Evolutionary conservation across 2,888 invertebrate genomes (phyloP), one percentile per base, ranked within the genome.

Genomic region (Cyaniris semiargus): DNA sequence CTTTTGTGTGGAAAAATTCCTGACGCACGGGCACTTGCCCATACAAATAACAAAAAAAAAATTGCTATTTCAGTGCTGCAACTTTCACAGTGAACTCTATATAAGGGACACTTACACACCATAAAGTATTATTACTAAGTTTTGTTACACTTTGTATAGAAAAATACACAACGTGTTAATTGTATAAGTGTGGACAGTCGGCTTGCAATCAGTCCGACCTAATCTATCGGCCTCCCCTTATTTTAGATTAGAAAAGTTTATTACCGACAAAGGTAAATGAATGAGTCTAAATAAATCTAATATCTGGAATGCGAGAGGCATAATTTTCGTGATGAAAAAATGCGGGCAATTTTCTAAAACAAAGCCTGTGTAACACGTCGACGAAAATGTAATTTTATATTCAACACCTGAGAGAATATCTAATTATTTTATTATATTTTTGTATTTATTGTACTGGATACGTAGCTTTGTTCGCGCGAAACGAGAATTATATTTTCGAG

Each of bases 311-410:
- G 60, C 60, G 60, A 60, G 10, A 23, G 4, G 23, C 10, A 23
- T 60, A 60, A 56, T 58, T 58, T 58, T n/a, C 5, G 21, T 58
- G 13, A 23, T 60, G 60, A 60, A 60, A 58, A 60, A 60, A 60
- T 23, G 23, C 3, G 23, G 3, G 10, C 23, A 21, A 60, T 60
- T 60, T 60, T 60, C 3, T 60, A 1, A 8, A 60, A 60, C 21
- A 60, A 60, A 60, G 21, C 60, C 60, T 58, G 10, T 23, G 4
- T 60, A 0, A 13, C 21, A 60, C 23, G 60, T 23, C 23, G 23
- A 60, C 21, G 60, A 21, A 60, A 60, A 56, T 56, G 56, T n/a
- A 56, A 60, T 60, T 60, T 60, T 23, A 60, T 60, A 60, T 60
- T 21, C 60, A 60, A 23, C 23, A 21, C 10, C 23, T 60, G 4